phyloP scores from a whole-genome alignment of 2,797 vertebrate genomes.

The Darevskia mixta region DNA sequence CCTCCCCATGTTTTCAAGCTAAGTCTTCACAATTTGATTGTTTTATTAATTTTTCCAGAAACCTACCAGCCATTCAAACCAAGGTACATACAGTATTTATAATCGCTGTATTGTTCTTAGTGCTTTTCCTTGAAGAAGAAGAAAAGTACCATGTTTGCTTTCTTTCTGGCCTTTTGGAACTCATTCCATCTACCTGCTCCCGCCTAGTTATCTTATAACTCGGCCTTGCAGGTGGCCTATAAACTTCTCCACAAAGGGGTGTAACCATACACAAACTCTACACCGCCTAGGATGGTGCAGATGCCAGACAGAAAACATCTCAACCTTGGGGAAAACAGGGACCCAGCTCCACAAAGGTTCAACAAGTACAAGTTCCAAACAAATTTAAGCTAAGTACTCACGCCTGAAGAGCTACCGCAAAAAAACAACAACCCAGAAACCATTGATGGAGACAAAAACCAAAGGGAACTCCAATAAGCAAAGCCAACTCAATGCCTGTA shows the following conservation, averaged over 20 bases:
- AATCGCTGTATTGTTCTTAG: background rate
- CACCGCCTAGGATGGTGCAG: background rate
- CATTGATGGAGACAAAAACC: background rate
- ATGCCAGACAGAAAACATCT: background rate
- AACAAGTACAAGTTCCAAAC: background rate
- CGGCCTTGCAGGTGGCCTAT: background rate
- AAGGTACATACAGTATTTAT: background rate
- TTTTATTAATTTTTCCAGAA: background rate
- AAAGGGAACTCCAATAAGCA: background rate
- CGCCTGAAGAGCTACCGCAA: background rate
- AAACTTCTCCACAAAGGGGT: background rate
- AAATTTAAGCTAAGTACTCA: background rate
- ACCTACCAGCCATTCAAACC: background rate
- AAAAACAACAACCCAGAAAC: background rate
- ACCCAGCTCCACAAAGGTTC: background rate
- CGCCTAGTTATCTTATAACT: constrained; percentile 2
- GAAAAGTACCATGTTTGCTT: background rate
- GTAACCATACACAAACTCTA: background rate
- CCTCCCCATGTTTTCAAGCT: background rate
- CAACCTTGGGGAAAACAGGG: background rate
- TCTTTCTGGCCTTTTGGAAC: background rate
- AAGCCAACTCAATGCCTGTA: no score
- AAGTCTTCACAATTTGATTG: background rate
- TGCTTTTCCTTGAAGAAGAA: background rate
- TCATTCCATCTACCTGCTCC: no score